A percentile compares a stretch with the other conserved stretches of the same genome.
phyloP scores from a whole-genome alignment of 2,888 invertebrate species.

The Euproctis similis region DNA sequence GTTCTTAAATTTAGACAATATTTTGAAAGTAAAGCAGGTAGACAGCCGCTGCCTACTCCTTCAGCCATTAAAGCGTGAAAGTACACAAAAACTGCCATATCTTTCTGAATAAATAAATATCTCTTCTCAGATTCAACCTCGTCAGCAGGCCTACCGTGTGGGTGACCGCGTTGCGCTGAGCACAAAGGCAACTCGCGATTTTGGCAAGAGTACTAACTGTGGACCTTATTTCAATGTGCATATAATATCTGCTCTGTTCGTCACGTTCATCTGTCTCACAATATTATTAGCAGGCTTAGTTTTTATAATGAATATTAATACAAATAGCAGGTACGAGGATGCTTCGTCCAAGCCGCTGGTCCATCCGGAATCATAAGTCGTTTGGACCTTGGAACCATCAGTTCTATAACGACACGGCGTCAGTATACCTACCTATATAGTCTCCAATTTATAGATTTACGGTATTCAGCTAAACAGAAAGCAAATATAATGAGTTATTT shows the following conservation, averaged over 20 bases:
- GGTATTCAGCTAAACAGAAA: no score
- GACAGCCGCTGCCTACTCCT: no score
- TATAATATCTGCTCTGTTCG: constrained; percentile 31
- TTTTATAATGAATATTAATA: constrained; percentile 22
- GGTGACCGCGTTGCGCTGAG: no score
- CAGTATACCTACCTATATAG: no score
- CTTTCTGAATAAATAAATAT: no score
- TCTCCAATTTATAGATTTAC: no score
- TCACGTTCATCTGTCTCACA: constrained; percentile 20
- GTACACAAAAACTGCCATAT: not conserved
- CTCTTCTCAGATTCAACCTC: constrained; percentile 17
- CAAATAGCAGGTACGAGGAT: constrained; percentile 41
- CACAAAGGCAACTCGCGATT: constrained; percentile 7
- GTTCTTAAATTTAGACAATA: no score
- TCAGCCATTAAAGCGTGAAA: no score
- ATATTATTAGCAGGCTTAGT: constrained; percentile 32
- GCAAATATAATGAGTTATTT: no score
- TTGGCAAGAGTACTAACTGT: constrained; percentile 35
- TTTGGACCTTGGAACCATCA: no score
- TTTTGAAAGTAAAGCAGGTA: no score
- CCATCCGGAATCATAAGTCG: constrained; percentile 2
- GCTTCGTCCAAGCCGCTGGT: constrained; percentile 25
- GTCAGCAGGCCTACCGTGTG: constrained; percentile 1
- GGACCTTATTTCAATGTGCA: constrained; percentile 37
- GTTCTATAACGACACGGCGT: no score